Conservation (phyloP, 2,888 invertebrate genomes). For the Leptopilina syphax region DNA sequence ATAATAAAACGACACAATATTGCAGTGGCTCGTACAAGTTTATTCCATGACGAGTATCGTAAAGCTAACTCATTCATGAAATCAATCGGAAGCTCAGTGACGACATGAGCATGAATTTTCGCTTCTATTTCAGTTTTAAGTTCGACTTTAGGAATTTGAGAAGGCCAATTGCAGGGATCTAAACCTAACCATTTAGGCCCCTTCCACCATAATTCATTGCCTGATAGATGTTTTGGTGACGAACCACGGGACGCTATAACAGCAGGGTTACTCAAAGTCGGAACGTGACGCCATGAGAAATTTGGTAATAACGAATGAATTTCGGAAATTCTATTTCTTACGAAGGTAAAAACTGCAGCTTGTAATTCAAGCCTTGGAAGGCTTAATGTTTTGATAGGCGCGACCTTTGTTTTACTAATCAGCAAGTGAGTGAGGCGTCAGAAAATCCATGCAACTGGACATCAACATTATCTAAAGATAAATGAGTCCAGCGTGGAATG, state of each 20-base stretch:
- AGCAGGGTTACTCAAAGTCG: conserved; percentile 8
- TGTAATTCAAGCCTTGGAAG: neutral
- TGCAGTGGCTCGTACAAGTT: neutral
- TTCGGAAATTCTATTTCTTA: neutral
- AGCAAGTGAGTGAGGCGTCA: neutral
- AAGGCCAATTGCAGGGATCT: too few species aligned
- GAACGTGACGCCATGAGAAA: conserved; percentile 24
- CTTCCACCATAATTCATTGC: conserved; percentile 8
- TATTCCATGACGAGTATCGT: neutral
- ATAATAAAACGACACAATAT: neutral
- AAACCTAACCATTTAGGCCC: conserved; percentile 14
- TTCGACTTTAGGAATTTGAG: neutral
- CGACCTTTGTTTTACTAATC: neutral
- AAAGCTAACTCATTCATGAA: neutral
- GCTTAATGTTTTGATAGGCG: neutral
- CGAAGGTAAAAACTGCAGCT: neutral
- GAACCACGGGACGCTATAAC: conserved; percentile 22
- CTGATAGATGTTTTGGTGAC: neutral
- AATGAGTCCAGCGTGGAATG: neutral
- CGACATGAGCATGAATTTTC: neutral
- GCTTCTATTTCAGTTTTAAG: neutral
- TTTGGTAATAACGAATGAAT: neutral
- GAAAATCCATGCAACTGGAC: neutral
- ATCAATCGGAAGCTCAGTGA: neutral
- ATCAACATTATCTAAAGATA: neutral